Evolutionary conservation across 2,113 vertebrate species (phyloP).

Genomic region (Toxostoma redivivum): DNA sequence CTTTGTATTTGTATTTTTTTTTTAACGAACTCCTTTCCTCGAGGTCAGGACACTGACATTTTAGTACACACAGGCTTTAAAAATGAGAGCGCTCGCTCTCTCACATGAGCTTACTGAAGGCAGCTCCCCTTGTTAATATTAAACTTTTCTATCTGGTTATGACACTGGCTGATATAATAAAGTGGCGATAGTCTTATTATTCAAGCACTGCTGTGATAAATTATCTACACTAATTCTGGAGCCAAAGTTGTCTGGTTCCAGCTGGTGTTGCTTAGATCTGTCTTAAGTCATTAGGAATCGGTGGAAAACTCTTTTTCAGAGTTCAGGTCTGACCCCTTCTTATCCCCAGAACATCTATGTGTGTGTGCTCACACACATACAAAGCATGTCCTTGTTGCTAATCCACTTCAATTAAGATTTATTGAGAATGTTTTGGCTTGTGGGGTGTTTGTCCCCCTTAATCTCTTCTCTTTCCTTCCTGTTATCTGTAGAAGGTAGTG

Average conservation of each 20-base stretch:
- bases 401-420: slow-evolving; percentile 37
- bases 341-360: slow-evolving; percentile 34
- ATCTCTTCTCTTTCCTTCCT: neutral
- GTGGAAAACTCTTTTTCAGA: slow-evolving; percentile 65
- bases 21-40: neutral
- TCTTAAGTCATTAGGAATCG: slow-evolving; percentile 71
- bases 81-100: neutral
- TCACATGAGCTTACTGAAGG: slow-evolving; percentile 6
- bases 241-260: slow-evolving; percentile 72
- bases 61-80: slow-evolving; percentile 51
- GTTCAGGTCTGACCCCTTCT: slow-evolving; percentile 51
- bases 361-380: neutral
- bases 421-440: neutral
- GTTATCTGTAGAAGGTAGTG: neutral
- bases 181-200: slow-evolving; percentile 55
- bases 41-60: slow-evolving; percentile 50
- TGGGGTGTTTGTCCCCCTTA: neutral
- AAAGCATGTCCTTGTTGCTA: slow-evolving; percentile 22
- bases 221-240: slow-evolving; percentile 74
- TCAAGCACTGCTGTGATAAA: slow-evolving; percentile 70
- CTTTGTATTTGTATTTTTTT: slow-evolving; percentile 42
- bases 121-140: slow-evolving; percentile 71
- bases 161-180: slow-evolving; percentile 63
- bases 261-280: slow-evolving; percentile 75
- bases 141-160: slow-evolving; percentile 69